Conservation (phyloP, 2,888 invertebrate species). For the Meiosimyza platycephala region DNA sequence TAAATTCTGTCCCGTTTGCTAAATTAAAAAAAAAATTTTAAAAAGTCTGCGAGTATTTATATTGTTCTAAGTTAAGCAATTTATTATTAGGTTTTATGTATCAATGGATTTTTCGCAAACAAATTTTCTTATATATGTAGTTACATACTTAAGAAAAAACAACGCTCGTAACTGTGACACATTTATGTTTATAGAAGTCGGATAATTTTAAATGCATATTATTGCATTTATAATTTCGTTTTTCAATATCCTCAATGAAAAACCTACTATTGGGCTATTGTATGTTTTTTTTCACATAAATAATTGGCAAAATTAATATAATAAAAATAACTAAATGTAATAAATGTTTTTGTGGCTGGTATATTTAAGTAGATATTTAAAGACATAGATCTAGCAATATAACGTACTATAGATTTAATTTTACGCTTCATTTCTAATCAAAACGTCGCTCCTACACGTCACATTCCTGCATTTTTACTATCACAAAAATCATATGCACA, state of each 20-base stretch:
- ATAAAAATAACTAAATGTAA: conserved; percentile 36
- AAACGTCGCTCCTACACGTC: no score
- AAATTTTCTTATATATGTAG: background rate
- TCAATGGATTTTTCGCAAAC: background rate
- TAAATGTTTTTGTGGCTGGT: conserved; percentile 61
- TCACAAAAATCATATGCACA: no score
- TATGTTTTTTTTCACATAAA: background rate
- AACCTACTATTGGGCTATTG: no score
- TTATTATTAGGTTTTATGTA: background rate
- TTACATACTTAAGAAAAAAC: background rate
- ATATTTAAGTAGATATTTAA: conserved; percentile 40
- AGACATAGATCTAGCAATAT: no score
- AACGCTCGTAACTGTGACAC: conserved; percentile 36
- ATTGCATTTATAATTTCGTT: conserved; percentile 14
- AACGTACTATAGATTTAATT: no score
- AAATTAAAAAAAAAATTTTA: background rate
- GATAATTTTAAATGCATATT: background rate
- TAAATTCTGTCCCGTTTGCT: no score
- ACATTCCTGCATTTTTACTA: no score
- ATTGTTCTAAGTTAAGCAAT: conserved; percentile 8
- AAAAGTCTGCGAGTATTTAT: conserved; percentile 22
- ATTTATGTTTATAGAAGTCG: conserved; percentile 23
- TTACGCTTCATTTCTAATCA: no score
- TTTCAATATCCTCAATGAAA: conserved; percentile 14
- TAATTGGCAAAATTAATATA: conserved; percentile 1